Conservation (phyloP, 2,888 invertebrate species). For the Priocnemis perturbator region DNA sequence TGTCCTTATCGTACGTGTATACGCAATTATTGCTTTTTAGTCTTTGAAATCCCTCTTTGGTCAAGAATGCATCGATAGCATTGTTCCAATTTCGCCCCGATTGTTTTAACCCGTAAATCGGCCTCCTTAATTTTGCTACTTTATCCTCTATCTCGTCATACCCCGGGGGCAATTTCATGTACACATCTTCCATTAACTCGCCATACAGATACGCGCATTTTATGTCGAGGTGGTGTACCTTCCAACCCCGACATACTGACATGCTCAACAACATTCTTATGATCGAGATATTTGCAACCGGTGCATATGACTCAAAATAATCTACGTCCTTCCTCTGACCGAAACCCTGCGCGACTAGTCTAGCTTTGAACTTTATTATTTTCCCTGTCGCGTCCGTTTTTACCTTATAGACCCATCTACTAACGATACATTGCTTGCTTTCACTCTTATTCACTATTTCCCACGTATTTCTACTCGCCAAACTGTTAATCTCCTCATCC, state of each 20-base stretch:
- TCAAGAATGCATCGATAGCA: constrained; percentile 15
- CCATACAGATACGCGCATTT: too few relatives aligned
- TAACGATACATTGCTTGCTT: constrained; percentile 21
- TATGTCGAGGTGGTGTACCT: too few relatives aligned
- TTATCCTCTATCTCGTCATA: background rate
- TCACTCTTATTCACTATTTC: constrained; percentile 12
- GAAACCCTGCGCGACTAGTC: constrained; percentile 24
- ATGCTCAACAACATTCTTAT: constrained; percentile 10
- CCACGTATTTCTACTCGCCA: constrained; percentile 27
- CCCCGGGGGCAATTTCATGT: too few relatives aligned
- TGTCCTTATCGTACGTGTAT: too few relatives aligned
- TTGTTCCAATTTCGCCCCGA: constrained; percentile 26
- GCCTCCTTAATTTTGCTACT: constrained; percentile 9
- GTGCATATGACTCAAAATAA: constrained; percentile 26
- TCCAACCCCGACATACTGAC: too few relatives aligned
- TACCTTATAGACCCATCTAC: constrained; percentile 32
- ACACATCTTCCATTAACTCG: too few relatives aligned
- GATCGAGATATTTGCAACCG: constrained; percentile 12
- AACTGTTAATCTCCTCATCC: constrained; percentile 14
- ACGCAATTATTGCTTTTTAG: too few relatives aligned
- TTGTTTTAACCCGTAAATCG: constrained; percentile 23
- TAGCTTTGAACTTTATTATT: constrained; percentile 20
- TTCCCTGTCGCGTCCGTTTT: constrained; percentile 27
- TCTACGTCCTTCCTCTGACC: constrained; percentile 14
- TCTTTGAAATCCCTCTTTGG: background rate